Percentiles rank a stretch among this genome's conserved stretches.
These are phyloP conservation scores for Osedax frankpressi DNA, from an alignment of 2,888 invertebrate genomes.

Conservation along the genomic window DNA sequence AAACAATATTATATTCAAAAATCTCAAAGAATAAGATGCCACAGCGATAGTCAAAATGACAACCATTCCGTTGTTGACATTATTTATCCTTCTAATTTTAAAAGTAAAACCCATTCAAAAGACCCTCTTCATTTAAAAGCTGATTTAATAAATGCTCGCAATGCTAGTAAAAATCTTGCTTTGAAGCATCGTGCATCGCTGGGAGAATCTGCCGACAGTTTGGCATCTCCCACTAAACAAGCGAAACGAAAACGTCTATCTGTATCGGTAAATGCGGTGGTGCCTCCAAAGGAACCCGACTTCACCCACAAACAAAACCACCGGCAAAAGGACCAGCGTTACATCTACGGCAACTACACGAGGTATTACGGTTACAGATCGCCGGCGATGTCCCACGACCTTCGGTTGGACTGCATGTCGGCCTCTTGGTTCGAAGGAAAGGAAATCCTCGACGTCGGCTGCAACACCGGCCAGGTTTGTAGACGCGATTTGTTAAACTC, in stretches of 20 bases:
- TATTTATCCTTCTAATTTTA: not conserved
- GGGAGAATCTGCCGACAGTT: not conserved
- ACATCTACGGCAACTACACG: conserved; percentile 90
- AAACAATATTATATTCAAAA: no score
- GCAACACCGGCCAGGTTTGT: conserved; percentile 75
- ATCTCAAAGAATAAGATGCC: no score
- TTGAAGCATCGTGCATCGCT: not conserved
- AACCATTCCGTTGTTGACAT: no score
- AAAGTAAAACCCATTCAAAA: not conserved
- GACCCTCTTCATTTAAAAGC: not conserved
- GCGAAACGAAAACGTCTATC: conserved; percentile 33
- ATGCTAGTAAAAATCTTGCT: not conserved
- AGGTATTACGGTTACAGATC: conserved; percentile 91
- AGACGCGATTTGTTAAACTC: no score
- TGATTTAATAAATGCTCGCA: not conserved
- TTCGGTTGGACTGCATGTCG: conserved; percentile 69
- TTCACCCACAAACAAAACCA: not conserved
- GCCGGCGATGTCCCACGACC: conserved; percentile 61
- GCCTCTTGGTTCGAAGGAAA: conserved; percentile 72
- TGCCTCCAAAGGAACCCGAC: conserved; percentile 13
- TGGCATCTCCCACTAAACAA: not conserved
- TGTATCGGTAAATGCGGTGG: conserved; percentile 30
- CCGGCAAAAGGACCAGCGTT: conserved; percentile 45
- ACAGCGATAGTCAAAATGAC: no score
- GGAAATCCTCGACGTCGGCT: conserved; percentile 88